Evolutionary conservation across 2,797 vertebrate species (phyloP).

Genomic region (Cyclopterus lumpus): DNA sequence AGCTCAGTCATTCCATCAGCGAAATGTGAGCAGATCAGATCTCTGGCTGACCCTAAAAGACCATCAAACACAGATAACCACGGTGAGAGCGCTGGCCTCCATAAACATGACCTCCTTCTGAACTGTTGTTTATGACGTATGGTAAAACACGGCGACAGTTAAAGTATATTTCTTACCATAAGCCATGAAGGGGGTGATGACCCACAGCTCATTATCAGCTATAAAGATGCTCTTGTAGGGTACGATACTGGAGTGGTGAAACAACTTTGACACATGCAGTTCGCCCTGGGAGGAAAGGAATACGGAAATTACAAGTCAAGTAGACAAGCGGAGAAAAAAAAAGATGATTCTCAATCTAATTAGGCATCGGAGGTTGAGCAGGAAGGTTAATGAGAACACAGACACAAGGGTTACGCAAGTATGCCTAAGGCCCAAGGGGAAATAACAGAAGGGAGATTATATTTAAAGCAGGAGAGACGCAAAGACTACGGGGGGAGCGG

Average conservation of each 20-base stretch:
- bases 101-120: neutral
- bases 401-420: neutral
- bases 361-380: neutral
- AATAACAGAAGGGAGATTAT: slow-evolving; percentile 8
- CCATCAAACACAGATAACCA: slow-evolving; percentile 16
- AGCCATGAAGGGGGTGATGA: slow-evolving; percentile 97
- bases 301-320: slow-evolving; percentile 8
- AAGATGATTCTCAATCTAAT: slow-evolving; percentile 20
- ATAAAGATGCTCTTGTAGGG: slow-evolving; percentile 96
- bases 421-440: slow-evolving; percentile 1
- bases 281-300: slow-evolving; percentile 85
- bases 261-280: slow-evolving; percentile 96
- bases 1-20: slow-evolving; percentile 94
- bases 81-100: neutral
- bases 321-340: neutral
- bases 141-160: neutral
- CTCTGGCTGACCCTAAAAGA: slow-evolving; percentile 92
- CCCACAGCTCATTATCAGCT: slow-evolving; percentile 97
- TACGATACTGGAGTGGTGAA: slow-evolving; percentile 94
- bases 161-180: slow-evolving; percentile 86
- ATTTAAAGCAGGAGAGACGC: neutral
- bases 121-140: neutral
- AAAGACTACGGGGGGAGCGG: neutral
- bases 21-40: slow-evolving; percentile 95
- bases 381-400: neutral